Base-by-base conservation (phyloP, 1,140 invertebrate genomes). In the Aphis craccivora region DNA sequence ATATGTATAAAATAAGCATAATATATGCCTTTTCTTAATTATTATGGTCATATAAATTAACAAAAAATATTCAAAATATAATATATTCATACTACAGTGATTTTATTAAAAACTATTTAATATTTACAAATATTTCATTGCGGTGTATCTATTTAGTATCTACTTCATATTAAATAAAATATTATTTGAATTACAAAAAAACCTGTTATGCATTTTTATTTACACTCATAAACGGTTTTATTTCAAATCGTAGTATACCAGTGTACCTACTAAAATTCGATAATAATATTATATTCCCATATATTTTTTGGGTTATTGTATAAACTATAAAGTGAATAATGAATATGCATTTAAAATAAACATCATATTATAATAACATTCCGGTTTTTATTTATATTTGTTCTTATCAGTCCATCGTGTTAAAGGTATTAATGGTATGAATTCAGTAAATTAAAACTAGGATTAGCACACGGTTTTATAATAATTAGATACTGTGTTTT, bases 261-360 rank as follows among this genome's bases (percentile, higher is more conserved):
- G 48, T 51, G 48, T 53, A 23, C 22, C 53, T 53, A 60, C 55
- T 76, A 1, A 76, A 76, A 76, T 76, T n/a, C 60, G n/a, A 76
- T 76, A n/a, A n/a, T 76, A 76, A 76, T 76, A 76, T 76, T 76
- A 76, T 76, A 67, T 60, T 60, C 55, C 55, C 55, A 60, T 67
- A 67, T 0, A 23, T 53, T 5, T 76, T 18, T n/a, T 76, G 30
- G 14, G 14, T 76, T 76, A 76, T n/a, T 76, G n/a, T n/a, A 76
- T 18, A 76, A 76, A 76, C 37, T 40, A 40, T 40, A 40, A 40
- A 40, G 37, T 40, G 1, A 40, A 40, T 40, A 40, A 14, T 76
- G 60, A 76, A 76, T 76, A n/a, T 18, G 55, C 14, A 76, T 20
- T 76, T n/a, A 76, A 76, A 76, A 76, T 76, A 76, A 18, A n/a